Evolutionary conservation across 1,140 invertebrate genomes (phyloP), one percentile per base, ranked within the genome.

Genomic region (Laodelphax striatellus): DNA sequence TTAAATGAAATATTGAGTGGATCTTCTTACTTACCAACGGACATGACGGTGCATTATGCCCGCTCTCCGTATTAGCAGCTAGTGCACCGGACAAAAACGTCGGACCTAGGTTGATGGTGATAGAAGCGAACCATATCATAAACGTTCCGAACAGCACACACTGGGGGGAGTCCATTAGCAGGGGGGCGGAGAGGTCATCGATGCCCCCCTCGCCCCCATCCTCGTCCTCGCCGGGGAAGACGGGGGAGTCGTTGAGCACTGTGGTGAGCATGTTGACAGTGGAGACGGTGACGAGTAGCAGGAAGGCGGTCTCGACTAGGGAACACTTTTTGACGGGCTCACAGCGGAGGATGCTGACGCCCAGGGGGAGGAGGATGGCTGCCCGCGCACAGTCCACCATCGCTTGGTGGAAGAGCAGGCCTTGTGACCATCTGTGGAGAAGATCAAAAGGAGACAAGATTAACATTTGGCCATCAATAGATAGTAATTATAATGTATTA

Each of bases 61-160:
- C 81, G n/a, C 79, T 80, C 64, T 88, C 88, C 0, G 85, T 82
- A 66, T 88, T 90, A n/a, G 87, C 87, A 0, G 88, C 88, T 50
- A 92, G 73, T 10, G 89, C 88, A 2, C 90, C 89, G 58, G 85
- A 88, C 63, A 92, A 76, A 74, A 95, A 93, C 5, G 91, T 94
- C 2, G 91, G 90, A 5, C 91, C 91, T 63, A 95, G 79, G 74
- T 95, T 93, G 69, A 94, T 90, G 10, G 91, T 92, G 67, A 94
- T 87, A 57, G 84, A 86, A 11, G 86, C 85, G 73, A 93, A 92
- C 92, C 91, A 94, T 68, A 93, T 93, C 84, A 94, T 94, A 73
- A 90, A 90, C 24, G 90, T 87, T 13, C 90, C 91, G 73, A 94
- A 95, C 21, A 92, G 79, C 6, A 94, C 88, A 73, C 91, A 95